These are phyloP conservation scores for Lasioglossum vierecki DNA, from an alignment of 2,888 invertebrate species.

Conservation along the genomic window DNA sequence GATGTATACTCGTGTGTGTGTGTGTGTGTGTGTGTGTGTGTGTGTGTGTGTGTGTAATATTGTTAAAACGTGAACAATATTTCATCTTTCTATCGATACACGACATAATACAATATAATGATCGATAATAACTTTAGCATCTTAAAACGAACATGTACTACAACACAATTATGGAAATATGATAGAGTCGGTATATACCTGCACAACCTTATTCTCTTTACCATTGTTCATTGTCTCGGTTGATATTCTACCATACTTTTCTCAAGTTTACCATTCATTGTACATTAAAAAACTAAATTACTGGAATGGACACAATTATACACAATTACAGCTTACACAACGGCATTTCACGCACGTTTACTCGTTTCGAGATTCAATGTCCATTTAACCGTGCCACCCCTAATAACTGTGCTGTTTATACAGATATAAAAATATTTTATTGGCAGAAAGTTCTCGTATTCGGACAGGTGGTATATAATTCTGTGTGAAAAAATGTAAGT, in stretches of 20 bases:
- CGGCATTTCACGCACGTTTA: conserved; percentile 16
- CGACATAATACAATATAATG: conserved; percentile 54
- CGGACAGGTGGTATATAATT: neutral
- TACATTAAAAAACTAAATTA: conserved; percentile 38
- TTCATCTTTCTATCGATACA: conserved; percentile 76
- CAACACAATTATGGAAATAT: conserved; percentile 13
- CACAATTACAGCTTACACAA: conserved; percentile 48
- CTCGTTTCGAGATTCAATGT: conserved; percentile 18
- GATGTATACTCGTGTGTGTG: conserved; percentile 48
- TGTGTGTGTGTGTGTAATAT: neutral
- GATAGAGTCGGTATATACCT: conserved; percentile 38
- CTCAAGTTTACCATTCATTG: conserved; percentile 29
- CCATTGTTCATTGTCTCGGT: conserved; percentile 30
- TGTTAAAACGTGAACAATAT: conserved; percentile 37
- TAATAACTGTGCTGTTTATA: neutral
- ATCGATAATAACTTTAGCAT: conserved; percentile 30
- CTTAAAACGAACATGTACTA: conserved; percentile 32
- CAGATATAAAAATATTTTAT: neutral
- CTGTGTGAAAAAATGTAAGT: neutral
- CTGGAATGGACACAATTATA: conserved; percentile 81
- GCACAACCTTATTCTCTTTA: conserved; percentile 21
- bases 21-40: conserved; percentile 18
- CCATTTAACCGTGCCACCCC: neutral
- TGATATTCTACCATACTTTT: conserved; percentile 28
- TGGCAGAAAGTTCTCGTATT: neutral